These are phyloP conservation scores for Disparrhopalites patrizii DNA, from an alignment of 2,888 invertebrate genomes.

Conservation along the genomic window DNA sequence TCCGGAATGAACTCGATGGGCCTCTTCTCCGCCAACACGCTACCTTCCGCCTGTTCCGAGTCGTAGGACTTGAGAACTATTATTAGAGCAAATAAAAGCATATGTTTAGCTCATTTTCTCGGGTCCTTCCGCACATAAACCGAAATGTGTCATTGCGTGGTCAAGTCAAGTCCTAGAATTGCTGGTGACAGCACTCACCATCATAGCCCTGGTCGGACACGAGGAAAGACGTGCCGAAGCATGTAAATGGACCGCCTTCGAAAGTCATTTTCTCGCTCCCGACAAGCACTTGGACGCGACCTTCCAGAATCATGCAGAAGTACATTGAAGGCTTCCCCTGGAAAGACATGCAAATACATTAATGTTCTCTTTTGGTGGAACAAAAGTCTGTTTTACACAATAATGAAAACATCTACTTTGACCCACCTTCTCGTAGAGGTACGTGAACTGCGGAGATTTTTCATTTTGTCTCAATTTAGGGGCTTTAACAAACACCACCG, in stretches of 20 bases:
- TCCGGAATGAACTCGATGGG: conserved; percentile 83
- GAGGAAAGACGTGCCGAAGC: conserved; percentile 73
- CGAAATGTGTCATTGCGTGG: too few species aligned
- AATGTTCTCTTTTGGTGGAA: neutral
- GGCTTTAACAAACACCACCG: conserved; percentile 19
- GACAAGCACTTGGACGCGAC: conserved; percentile 88
- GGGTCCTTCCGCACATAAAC: too few species aligned
- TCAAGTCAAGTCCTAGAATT: too few species aligned
- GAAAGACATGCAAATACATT: conserved; percentile 21
- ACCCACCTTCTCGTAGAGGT: conserved; percentile 49
- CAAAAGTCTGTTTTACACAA: conserved; percentile 28
- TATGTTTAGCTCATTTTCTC: too few species aligned
- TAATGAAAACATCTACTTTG: conserved; percentile 53
- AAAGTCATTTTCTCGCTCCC: conserved; percentile 88
- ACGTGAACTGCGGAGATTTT: conserved; percentile 60
- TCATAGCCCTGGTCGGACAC: conserved; percentile 8
- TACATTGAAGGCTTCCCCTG: conserved; percentile 67
- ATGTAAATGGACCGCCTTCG: conserved; percentile 94
- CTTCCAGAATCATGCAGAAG: conserved; percentile 91
- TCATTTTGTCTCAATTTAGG: conserved; percentile 51
- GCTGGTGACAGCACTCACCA: conserved; percentile 1
- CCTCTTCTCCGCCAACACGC: conserved; percentile 25
- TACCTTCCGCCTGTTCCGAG: neutral
- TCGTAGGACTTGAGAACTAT: neutral
- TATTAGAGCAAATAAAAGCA: too few species aligned